Percentiles rank a stretch among this genome's conserved stretches.
Evolutionary conservation across 2,888 invertebrate species (phyloP).

Genomic region (Cecidostiba fungosa): DNA sequence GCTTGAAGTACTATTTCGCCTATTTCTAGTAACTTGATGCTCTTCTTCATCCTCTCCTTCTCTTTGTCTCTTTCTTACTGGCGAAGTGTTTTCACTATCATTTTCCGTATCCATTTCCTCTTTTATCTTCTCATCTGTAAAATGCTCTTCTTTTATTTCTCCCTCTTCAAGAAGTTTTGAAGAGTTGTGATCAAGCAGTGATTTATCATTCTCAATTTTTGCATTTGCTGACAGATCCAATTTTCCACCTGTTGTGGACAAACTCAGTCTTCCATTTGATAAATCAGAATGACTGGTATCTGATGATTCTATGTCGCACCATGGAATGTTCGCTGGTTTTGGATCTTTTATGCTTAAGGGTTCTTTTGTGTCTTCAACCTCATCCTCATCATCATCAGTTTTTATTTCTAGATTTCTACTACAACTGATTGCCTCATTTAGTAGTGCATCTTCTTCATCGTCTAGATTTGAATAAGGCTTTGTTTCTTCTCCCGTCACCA

Average conservation of each 20-base stretch:
- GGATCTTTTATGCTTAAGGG: neutral
- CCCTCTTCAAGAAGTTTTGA: neutral
- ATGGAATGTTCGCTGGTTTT: constrained; percentile 5
- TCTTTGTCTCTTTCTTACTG: constrained; percentile 71
- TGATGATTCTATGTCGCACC: constrained; percentile 57
- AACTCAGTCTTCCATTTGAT: constrained; percentile 53
- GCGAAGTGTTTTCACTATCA: constrained; percentile 43
- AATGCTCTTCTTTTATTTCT: constrained; percentile 17
- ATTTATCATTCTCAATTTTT: neutral
- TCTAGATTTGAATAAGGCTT: constrained; percentile 48
- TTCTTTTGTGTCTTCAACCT: constrained; percentile 28
- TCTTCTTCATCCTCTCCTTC: constrained; percentile 67
- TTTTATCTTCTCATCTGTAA: constrained; percentile 8
- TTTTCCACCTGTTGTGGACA: constrained; percentile 47
- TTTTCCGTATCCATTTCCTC: constrained; percentile 14
- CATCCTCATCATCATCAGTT: constrained; percentile 62
- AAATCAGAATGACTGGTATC: constrained; percentile 50
- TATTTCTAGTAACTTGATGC: constrained; percentile 71
- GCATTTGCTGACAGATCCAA: constrained; percentile 29
- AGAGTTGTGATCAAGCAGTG: constrained; percentile 7
- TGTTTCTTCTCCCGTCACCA: constrained; percentile 36
- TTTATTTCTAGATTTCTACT: constrained; percentile 61
- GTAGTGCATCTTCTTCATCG: constrained; percentile 65
- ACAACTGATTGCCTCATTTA: constrained; percentile 64
- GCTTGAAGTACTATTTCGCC: constrained; percentile 74